Conservation (phyloP, 1,140 invertebrate genomes). For the Platyscapa corneri region DNA sequence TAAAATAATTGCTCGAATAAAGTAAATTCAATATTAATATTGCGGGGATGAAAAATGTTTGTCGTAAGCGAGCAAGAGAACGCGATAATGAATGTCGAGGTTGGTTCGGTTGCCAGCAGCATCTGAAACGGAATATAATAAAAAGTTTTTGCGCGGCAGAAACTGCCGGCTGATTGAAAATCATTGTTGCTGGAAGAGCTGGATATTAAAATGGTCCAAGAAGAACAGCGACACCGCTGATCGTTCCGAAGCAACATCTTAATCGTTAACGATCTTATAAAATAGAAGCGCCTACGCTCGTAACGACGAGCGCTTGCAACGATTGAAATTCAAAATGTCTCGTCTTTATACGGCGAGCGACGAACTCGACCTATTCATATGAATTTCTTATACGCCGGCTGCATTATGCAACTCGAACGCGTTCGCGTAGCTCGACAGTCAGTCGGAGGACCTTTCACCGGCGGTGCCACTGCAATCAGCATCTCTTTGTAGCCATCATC, state of each 20-base stretch:
- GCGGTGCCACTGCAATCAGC: not conserved
- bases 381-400: slow-evolving; percentile 15
- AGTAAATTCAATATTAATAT: not conserved
- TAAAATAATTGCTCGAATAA: not conserved
- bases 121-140: too few relatives aligned
- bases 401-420: slow-evolving; percentile 40
- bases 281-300: slow-evolving; percentile 14
- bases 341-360: not conserved
- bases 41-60: too few relatives aligned
- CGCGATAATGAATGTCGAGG: too few relatives aligned
- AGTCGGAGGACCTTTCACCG: slow-evolving; percentile 40
- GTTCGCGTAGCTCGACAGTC: slow-evolving; percentile 25
- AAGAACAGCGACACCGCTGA: too few relatives aligned
- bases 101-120: too few relatives aligned
- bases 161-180: too few relatives aligned
- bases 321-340: slow-evolving; percentile 12
- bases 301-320: not conserved
- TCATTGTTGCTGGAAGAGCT: too few relatives aligned
- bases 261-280: too few relatives aligned
- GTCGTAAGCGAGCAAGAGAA: too few relatives aligned
- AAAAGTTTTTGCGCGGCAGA: too few relatives aligned
- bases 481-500: slow-evolving; percentile 39
- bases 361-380: slow-evolving; percentile 40
- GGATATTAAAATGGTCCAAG: too few relatives aligned
- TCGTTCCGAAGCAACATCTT: not conserved